phyloP scores from a whole-genome alignment of 1,140 invertebrate genomes.

The Neotoxoptera formosana region DNA sequence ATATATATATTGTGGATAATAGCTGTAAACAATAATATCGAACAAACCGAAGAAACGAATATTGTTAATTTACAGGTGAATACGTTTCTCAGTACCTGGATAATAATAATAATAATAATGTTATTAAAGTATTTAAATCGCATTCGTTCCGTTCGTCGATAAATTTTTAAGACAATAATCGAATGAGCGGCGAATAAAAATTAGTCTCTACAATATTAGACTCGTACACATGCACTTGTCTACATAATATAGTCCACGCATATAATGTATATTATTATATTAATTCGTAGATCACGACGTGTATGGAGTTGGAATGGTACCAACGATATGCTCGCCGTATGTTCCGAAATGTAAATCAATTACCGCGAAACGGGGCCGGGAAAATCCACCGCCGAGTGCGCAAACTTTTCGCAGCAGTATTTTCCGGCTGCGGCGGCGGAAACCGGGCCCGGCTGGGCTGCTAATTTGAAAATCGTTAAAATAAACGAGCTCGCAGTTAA shows the following conservation, averaged over 20 bases:
- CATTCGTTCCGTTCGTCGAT: background rate
- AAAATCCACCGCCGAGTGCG: background rate
- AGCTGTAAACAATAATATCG: background rate
- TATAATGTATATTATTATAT: background rate
- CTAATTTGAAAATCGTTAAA: constrained; percentile 27
- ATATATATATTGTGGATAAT: background rate
- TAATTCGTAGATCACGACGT: background rate
- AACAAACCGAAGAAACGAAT: background rate
- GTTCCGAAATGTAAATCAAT: background rate
- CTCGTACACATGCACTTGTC: no score
- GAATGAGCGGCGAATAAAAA: background rate
- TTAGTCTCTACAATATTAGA: no score
- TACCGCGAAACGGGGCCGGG: background rate
- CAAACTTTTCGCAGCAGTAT: background rate
- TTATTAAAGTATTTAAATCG: no score
- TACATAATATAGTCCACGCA: no score
- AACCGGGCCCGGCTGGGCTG: background rate
- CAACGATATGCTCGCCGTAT: background rate
- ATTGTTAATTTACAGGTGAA: background rate
- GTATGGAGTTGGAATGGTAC: background rate
- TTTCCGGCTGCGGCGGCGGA: background rate
- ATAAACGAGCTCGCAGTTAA: background rate
- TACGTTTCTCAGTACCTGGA: background rate
- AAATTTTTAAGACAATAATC: background rate
- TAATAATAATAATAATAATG: background rate